These are phyloP conservation scores for Linnaemya vulpina DNA, from an alignment of 2,888 invertebrate genomes.

Conservation along the genomic window DNA sequence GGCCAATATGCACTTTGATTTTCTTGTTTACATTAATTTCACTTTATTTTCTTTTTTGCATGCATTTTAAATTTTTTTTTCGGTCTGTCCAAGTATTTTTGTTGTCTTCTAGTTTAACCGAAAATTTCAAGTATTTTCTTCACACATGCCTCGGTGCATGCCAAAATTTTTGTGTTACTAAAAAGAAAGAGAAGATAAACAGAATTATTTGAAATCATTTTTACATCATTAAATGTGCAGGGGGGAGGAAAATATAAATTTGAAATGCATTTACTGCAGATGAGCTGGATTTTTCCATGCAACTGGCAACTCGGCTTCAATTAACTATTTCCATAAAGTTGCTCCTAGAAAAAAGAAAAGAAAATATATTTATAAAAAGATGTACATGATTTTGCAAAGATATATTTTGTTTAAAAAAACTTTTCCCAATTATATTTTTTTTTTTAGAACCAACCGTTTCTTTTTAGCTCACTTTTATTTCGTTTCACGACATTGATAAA, in stretches of 20 bases:
- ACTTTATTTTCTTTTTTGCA: constrained; percentile 51
- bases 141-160: constrained; percentile 60
- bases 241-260: background rate
- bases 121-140: constrained; percentile 59
- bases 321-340: background rate
- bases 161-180: constrained; percentile 41
- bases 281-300: background rate
- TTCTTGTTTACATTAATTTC: constrained; percentile 68
- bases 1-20: constrained; percentile 79
- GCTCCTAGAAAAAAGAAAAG: no score
- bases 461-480: background rate
- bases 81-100: constrained; percentile 22
- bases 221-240: constrained; percentile 45
- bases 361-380: no score
- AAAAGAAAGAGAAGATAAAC: background rate
- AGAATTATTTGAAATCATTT: constrained; percentile 56
- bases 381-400: no score
- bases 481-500: background rate
- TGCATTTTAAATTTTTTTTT: no score
- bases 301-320: background rate
- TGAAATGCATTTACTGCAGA: constrained; percentile 17
- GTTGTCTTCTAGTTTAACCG: constrained; percentile 49
- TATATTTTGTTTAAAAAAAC: no score
- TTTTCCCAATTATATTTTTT: no score
- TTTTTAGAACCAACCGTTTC: background rate